Evolutionary conservation across 2,797 vertebrate genomes (phyloP), one percentile per base, ranked within the genome.

Genomic region (Pampus argenteus): DNA sequence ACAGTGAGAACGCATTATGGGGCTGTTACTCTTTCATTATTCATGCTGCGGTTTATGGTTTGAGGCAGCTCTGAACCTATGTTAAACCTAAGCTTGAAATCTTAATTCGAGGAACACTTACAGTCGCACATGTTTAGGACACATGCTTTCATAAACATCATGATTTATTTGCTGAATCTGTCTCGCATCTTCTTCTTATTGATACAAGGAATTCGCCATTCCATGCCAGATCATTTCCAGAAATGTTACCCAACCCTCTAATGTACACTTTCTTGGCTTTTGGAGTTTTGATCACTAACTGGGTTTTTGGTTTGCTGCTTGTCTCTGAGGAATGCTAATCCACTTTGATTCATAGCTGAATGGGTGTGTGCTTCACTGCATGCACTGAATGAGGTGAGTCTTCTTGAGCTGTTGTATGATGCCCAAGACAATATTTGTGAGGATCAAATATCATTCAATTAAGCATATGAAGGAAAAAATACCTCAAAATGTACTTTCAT

Each of bases 281-380:
- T 5, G 3, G 14, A 31, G 5, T 8, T 48, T 44, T 31, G 20
- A 3, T 34, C 45, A 17, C 13, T 47, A 22, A 23, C 13, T 6
- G 11, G 34, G 10, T 10, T 36, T 36, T n/a, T 45, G 26, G 28
- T 71, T 20, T 70, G 26, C 14, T 45, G 20, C 14, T 14, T 62
- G 56, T 55, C 9, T 68, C 10, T 61, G 7, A 31, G 5, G 11
- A 62, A 59, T 23, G 9, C 44, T 80, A 60, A 71, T 44, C 5
- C 6, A 56, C 0, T 67, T 15, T 65, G 44, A 44, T 42, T 26
- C 64, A 6, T 47, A 31, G 5, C 42, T 66, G n/a, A 4, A n/a
- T 26, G 15, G 36, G 34, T 72, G 69, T 76, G 59, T 58, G 36
- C 36, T 31, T 70, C 31, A 71, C 17, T 34, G 81, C 81, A 87